Evolutionary conservation across 2,797 vertebrate genomes (phyloP).

Genomic region (Craterocephalus amniculus): DNA sequence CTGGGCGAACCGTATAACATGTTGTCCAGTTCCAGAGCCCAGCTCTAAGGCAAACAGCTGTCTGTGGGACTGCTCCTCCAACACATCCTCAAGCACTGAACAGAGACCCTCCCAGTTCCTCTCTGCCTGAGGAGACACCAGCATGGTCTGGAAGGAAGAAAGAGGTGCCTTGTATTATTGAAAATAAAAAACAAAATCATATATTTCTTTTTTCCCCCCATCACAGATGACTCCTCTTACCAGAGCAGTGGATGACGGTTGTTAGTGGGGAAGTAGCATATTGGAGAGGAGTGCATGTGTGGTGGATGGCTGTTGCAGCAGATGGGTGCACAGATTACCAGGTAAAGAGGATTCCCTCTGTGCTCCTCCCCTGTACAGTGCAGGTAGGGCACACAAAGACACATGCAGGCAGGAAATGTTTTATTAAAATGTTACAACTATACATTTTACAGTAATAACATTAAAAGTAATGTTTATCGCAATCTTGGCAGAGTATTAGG

Average conservation of each 20-base stretch:
- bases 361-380: slow-evolving; percentile 39
- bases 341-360: slow-evolving; percentile 72
- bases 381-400: slow-evolving; percentile 1
- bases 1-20: slow-evolving; percentile 79
- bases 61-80: slow-evolving; percentile 75
- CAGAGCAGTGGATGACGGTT: slow-evolving; percentile 20
- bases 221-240: slow-evolving; percentile 21
- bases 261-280: slow-evolving; percentile 25
- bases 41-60: slow-evolving; percentile 78
- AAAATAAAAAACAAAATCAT: background rate
- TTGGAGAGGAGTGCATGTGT: slow-evolving; percentile 22
- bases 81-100: slow-evolving; percentile 71
- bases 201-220: background rate
- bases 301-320: slow-evolving; percentile 44
- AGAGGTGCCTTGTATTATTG: background rate
- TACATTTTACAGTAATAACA: background rate
- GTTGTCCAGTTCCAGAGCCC: slow-evolving; percentile 83
- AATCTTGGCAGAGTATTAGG: too few relatives aligned
- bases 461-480: too few relatives aligned
- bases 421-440: background rate
- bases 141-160: slow-evolving; percentile 67
- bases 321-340: slow-evolving; percentile 73
- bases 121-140: slow-evolving; percentile 81
- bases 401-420: background rate
- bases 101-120: slow-evolving; percentile 79